Evolutionary conservation across 2,888 invertebrate genomes (phyloP), one percentile per base, ranked within the genome.

Genomic region (Hyalella azteca): DNA sequence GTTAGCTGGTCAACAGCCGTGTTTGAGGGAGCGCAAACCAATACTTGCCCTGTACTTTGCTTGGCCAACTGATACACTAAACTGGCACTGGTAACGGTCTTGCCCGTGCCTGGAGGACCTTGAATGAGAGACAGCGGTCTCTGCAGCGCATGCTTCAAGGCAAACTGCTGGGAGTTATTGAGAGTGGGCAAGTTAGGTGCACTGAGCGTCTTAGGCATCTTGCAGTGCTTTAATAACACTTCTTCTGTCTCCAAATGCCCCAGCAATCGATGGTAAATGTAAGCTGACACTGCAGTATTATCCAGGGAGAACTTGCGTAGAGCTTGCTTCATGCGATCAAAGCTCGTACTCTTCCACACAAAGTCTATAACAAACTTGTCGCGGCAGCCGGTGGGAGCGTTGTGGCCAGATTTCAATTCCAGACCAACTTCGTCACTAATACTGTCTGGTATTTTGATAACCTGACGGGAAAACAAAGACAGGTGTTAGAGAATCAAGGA

Each of bases 1-100:
- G 99, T 98, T 26, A 99, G 90, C 87, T 99, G 99, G 88, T 99
- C 99, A 0, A 99, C 99, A 36, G 99, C 99, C 0, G 98, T 99
- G 89, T 99, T 99, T 82, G 97, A 97, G 0, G 99, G 99, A 0
- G 99, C 98, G 88, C 99, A 99, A 0, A 99, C 99, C 1, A 99
- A 90, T 0, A 99, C 97, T 49, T 90, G 90, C 0, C 96, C 84
- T 4, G 41, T 45, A 86, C 93, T 96, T 87, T 97, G 96, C 86
- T 96, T 94, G 0, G 96, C 97, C 80, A 99, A 90, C 87, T 99
- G 99, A 88, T 98, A 99, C 2, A 99, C 99, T 85, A 99, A 97
- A 0, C 98, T 98, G 0, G 99, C 99, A 0, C 98, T 98, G 0
- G 99, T 99, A 0, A 99, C 99, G 0, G 99, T 99, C 89, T 99